Evolutionary conservation across 2,113 vertebrate species (phyloP).

Genomic region (Dasyornis broadbenti): DNA sequence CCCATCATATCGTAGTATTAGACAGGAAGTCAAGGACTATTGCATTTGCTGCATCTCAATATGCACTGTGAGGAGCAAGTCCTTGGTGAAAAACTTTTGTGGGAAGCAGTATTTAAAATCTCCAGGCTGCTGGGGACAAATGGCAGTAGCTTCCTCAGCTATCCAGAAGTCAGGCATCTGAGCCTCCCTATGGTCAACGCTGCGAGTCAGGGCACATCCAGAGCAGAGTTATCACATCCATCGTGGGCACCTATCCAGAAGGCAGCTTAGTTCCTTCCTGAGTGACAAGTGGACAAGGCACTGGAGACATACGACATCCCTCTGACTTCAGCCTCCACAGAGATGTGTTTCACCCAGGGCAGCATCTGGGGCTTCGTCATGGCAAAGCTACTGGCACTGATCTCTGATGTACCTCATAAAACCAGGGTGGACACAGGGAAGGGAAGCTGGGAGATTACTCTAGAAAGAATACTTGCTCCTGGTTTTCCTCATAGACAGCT

Average conservation of each 20-base stretch:
- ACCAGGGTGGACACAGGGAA: background rate
- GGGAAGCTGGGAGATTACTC: background rate
- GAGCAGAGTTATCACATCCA: background rate
- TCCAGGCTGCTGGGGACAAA: background rate
- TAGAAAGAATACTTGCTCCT: background rate
- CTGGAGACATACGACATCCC: accelerated
- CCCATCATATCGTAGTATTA: background rate
- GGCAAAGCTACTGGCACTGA: background rate
- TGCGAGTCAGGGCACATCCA: background rate
- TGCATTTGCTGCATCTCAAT: background rate
- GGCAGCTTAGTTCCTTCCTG: background rate
- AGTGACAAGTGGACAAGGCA: background rate
- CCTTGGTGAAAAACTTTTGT: background rate
- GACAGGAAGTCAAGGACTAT: background rate
- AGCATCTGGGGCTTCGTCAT: background rate
- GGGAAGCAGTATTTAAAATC: background rate
- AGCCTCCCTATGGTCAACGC: background rate
- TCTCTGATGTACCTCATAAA: background rate
- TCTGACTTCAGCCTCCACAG: background rate
- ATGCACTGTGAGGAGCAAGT: accelerated
- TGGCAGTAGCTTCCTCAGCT: background rate
- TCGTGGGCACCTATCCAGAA: background rate
- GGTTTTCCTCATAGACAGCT: background rate
- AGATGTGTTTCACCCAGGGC: background rate
- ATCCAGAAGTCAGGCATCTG: background rate